These are phyloP conservation scores for Cheirogaleus medius DNA, from an alignment of 2,113 vertebrate genomes.

Conservation along the genomic window DNA sequence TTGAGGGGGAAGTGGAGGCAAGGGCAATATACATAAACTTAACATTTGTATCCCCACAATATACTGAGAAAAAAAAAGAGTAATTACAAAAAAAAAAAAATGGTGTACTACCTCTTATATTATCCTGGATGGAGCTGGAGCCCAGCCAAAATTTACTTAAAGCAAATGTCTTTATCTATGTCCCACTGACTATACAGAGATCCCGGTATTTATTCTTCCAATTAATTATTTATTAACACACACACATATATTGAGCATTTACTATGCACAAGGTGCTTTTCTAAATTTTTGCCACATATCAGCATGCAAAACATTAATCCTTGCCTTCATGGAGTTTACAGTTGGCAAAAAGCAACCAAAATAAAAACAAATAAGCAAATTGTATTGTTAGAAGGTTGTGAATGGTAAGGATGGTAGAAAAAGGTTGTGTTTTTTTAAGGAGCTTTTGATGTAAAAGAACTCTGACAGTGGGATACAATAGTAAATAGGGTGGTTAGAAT, in stretches of 20 bases:
- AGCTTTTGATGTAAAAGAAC: not conserved
- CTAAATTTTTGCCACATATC: too few species aligned
- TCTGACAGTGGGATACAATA: not conserved
- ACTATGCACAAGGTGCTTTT: not conserved
- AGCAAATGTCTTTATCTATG: not conserved
- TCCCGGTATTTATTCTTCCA: not conserved
- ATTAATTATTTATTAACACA: not conserved
- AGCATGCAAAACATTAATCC: not conserved
- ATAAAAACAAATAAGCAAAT: not conserved
- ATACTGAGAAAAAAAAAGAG: too few species aligned
- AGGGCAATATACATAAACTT: too few species aligned
- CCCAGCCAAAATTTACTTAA: not conserved
- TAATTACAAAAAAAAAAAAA: too few species aligned
- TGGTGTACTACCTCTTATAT: too few species aligned
- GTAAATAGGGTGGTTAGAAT: not conserved
- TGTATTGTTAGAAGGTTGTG: not conserved
- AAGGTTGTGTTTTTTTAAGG: not conserved
- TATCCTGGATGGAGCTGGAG: too few species aligned
- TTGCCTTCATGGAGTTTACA: not conserved
- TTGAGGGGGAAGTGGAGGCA: too few species aligned
- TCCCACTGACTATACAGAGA: not conserved
- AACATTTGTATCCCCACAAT: too few species aligned
- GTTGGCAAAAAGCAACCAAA: not conserved
- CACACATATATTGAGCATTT: not conserved
- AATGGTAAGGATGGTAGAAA: not conserved